phyloP scores from a whole-genome alignment of 92 coral and sea anemone species.

The Siderastrea radians region DNA sequence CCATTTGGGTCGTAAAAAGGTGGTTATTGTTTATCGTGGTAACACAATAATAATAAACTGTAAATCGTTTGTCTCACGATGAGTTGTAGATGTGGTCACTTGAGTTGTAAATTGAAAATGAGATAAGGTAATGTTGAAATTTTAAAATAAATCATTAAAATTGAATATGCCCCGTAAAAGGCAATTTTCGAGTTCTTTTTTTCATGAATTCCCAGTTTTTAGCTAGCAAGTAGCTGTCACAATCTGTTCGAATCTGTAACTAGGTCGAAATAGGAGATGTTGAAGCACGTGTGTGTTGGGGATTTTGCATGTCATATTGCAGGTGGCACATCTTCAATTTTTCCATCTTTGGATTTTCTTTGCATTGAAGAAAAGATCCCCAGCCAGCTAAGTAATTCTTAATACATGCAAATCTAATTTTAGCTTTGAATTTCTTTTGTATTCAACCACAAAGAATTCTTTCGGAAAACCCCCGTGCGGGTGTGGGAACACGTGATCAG shows the following conservation, averaged over 20 bases:
- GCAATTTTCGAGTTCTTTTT: not conserved
- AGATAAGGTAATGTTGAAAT: too few species aligned
- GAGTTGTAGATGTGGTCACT: too few species aligned
- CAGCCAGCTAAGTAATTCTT: not conserved
- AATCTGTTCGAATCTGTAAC: not conserved
- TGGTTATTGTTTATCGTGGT: too few species aligned
- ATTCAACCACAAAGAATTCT: not conserved
- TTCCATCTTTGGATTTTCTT: not conserved
- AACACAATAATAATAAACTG: too few species aligned
- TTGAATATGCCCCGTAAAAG: not conserved
- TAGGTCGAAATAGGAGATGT: not conserved
- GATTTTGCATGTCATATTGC: not conserved
- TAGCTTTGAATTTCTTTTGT: slow-evolving; percentile 4
- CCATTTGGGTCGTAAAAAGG: too few species aligned
- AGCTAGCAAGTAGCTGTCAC: too few species aligned
- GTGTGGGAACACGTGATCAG: slow-evolving; percentile 59
- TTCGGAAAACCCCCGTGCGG: not conserved
- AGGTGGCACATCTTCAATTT: slow-evolving; percentile 3
- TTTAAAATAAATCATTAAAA: not conserved
- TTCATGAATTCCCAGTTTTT: too few species aligned
- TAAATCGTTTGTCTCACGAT: too few species aligned
- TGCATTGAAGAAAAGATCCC: not conserved
- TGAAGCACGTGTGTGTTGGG: not conserved
- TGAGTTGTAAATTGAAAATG: too few species aligned
- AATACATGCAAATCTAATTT: slow-evolving; percentile 33